Base-by-base conservation (phyloP, 2,797 vertebrate genomes). In the Peromyscus aztecus region DNA sequence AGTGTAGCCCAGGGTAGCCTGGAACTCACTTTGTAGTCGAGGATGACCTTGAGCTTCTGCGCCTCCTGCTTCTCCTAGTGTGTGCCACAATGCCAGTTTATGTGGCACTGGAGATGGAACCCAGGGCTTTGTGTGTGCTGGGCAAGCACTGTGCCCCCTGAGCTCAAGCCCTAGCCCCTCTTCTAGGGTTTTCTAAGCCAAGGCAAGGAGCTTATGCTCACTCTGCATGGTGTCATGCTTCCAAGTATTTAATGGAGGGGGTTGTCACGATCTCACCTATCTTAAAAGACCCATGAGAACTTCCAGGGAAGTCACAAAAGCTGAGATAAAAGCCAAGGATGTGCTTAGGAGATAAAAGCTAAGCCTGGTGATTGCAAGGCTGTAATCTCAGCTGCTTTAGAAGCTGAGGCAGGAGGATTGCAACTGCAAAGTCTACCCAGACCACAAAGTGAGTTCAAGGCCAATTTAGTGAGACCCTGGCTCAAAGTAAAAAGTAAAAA, bases 141-240 rank as follows among this genome's bases (percentile, higher is more conserved):
- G 49, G 69, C 24, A 73, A 57, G 24, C 67, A 57, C 24, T 71
- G 34, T 55, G n/a, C n/a, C n/a, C 40, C 13, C 16, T 31, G 52
- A 43, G 37, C 86, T 75, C 11, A 13, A 40, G 9, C 85, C 55
- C 71, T 34, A 46, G 43, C 31, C 57, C 43, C 8, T 46, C 40
- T 31, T 61, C 89, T 90, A 57, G 31, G 13, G 7, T 87, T 67
- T 94, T 94, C 31, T 37, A 94, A 95, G 63, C 27, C 80, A 65
- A 83, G 46, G 23, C 77, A 55, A 94, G 91, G 76, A 85, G 21
- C 71, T 90, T 65, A 43, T 37, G 86, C 97, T 89, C 77, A 65
- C 37, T 94, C 27, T 80, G 0, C n/a, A 10, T 92, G 34, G 90
- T 87, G 19, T 37, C 23, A 37, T 81, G 13, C 59, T 92, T 83